Base-by-base conservation (phyloP, 2,797 vertebrate genomes). In the Rhabdomys pumilio region DNA sequence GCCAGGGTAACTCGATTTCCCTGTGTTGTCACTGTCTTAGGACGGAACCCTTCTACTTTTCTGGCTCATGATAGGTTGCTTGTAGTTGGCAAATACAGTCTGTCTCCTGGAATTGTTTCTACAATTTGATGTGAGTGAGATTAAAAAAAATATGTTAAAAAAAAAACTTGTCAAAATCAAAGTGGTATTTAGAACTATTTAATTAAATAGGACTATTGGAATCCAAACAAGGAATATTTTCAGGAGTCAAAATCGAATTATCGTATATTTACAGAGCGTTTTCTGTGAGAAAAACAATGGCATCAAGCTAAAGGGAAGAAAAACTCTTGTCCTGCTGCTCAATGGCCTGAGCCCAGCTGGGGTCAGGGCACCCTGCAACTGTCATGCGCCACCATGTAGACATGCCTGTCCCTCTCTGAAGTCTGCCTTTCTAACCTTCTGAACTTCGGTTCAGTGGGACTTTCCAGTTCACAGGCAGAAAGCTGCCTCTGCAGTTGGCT, bases 401-500 rank as follows among this genome's bases (percentile, higher is more conserved):
- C 89, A 65, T 0, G 38, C 47, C 79, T 80, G 10, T 59, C n/a
- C 31, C 44, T 44, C 75, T 38, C 76, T 55, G 29, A 5, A 47
- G 67, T 89, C 67, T 67, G 83, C 90, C 88, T 86, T 69, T 85
- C 93, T 92, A 69, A 95, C 89, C 84, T 95, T 72, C 80, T 90
- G 95, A 92, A 93, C 93, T 93, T 94, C 15, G 19, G 69, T 89
- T 83, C 76, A 73, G 94, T 80, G 44, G 41, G 90, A 83, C 73
- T 95, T 96, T 96, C 83, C 76, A 81, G 41, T 19, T 67, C 34
- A 1, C 19, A 91, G 90, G 76, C 80, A 65, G 44, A 94, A 96
- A 92, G 53, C 73, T 85, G 84, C 31, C 53, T 69, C 53, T 76
- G 73, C 83, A 75, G 3, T 31, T 97, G 97, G 96, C 95, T 85